Evolutionary conservation across 2,888 invertebrate species (phyloP).

Genomic region (Hypena proboscidalis): DNA sequence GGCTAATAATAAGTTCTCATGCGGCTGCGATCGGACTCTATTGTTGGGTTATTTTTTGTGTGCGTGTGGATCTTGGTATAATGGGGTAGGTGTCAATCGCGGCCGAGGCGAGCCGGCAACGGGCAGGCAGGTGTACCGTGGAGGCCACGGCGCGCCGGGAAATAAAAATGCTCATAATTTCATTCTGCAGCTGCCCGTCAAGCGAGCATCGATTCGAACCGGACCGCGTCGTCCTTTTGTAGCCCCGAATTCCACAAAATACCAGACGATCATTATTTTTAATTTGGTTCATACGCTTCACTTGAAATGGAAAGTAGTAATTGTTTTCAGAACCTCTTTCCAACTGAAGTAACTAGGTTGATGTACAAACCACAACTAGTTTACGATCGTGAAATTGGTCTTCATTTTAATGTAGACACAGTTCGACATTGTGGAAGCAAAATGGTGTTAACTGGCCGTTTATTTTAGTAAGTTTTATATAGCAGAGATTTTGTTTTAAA

Average conservation of each 20-base stretch:
- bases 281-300: slow-evolving; percentile 57
- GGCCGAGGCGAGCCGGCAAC: slow-evolving; percentile 49
- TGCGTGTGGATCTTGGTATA: slow-evolving; percentile 65
- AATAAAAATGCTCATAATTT: slow-evolving; percentile 83
- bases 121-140: slow-evolving; percentile 77
- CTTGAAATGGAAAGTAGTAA: slow-evolving; percentile 41
- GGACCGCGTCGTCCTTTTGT: slow-evolving; percentile 70
- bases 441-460: not conserved
- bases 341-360: slow-evolving; percentile 13
- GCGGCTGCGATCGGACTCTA: slow-evolving; percentile 75
- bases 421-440: slow-evolving; percentile 15
- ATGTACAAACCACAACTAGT: slow-evolving; percentile 21
- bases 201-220: slow-evolving; percentile 72
- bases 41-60: slow-evolving; percentile 77
- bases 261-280: slow-evolving; percentile 71
- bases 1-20: slow-evolving; percentile 83
- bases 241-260: slow-evolving; percentile 71
- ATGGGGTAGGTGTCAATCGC: slow-evolving; percentile 84
- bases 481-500: not conserved
- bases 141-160: slow-evolving; percentile 52
- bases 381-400: slow-evolving; percentile 20
- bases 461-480: slow-evolving; percentile 1
- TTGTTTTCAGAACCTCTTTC: slow-evolving; percentile 47
- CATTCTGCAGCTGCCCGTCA: slow-evolving; percentile 82
- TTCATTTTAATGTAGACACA: slow-evolving; percentile 13